A percentile compares a stretch with the other conserved stretches of the same genome.
phyloP scores from a whole-genome alignment of 2,888 invertebrate genomes.

The Agrochola circellaris region DNA sequence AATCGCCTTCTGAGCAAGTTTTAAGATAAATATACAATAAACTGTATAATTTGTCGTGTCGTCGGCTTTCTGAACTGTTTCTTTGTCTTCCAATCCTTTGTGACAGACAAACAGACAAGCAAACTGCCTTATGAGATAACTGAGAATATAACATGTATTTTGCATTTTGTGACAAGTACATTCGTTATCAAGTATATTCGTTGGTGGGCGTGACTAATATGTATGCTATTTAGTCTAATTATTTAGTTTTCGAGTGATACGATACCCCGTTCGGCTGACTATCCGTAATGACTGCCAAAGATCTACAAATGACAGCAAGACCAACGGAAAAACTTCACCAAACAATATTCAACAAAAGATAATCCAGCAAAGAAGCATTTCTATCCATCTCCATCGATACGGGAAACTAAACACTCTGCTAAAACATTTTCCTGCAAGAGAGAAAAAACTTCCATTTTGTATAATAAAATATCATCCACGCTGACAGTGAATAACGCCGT shows the following conservation, averaged over 20 bases:
- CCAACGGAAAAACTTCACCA: too few relatives aligned
- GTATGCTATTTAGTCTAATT: too few relatives aligned
- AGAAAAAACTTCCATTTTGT: background rate
- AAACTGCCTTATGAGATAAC: constrained; percentile 30
- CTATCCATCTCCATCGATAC: background rate
- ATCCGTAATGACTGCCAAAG: background rate
- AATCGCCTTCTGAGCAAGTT: constrained; percentile 9
- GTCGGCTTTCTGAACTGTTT: constrained; percentile 23
- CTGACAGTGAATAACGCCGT: constrained; percentile 14
- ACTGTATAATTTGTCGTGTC: constrained; percentile 21
- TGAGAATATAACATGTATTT: constrained; percentile 8
- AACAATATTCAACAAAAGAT: background rate
- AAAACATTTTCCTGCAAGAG: constrained; percentile 8
- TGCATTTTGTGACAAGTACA: constrained; percentile 2
- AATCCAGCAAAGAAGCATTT: background rate
- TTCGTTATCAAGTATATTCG: too few relatives aligned
- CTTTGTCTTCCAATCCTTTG: constrained; percentile 45
- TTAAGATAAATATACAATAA: constrained; percentile 4
- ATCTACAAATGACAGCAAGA: background rate
- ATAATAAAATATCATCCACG: constrained; percentile 2
- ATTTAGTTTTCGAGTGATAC: too few relatives aligned
- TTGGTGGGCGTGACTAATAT: too few relatives aligned
- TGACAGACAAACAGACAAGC: constrained; percentile 34
- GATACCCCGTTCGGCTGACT: background rate
- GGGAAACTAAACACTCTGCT: constrained; percentile 14